These are phyloP conservation scores for Actinernus sp. DNA, from an alignment of 92 coral and sea anemone species.

Conservation along the genomic window DNA sequence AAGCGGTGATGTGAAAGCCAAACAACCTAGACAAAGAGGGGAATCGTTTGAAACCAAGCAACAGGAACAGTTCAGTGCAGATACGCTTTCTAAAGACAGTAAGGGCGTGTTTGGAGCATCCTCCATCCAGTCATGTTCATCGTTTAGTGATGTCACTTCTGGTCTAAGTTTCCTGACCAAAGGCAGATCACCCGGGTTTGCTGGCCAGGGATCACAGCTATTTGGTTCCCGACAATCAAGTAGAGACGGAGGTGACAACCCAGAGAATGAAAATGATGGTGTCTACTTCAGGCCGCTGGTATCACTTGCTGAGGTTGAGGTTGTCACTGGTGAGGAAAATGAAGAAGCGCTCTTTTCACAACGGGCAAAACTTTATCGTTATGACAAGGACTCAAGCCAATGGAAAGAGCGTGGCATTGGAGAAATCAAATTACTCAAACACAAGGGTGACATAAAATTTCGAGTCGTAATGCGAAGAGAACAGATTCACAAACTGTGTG, in stretches of 20 bases:
- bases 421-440: slow-evolving; percentile 62
- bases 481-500: slow-evolving; percentile 76
- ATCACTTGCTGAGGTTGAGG: slow-evolving; percentile 50
- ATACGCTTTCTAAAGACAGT: background rate
- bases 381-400: slow-evolving; percentile 35
- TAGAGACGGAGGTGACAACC: slow-evolving; percentile 23
- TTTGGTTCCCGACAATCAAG: slow-evolving; percentile 18
- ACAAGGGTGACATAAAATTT: slow-evolving; percentile 24
- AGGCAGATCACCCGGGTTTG: slow-evolving; percentile 28
- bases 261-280: slow-evolving; percentile 45
- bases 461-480: slow-evolving; percentile 85
- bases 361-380: slow-evolving; percentile 77
- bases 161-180: slow-evolving; percentile 7
- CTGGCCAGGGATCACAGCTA: slow-evolving; percentile 69
- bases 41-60: background rate
- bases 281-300: slow-evolving; percentile 58
- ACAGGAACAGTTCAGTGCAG: background rate
- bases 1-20: background rate
- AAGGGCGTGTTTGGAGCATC: slow-evolving; percentile 55
- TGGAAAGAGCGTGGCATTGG: slow-evolving; percentile 90
- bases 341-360: slow-evolving; percentile 60
- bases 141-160: slow-evolving; percentile 51
- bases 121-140: slow-evolving; percentile 22
- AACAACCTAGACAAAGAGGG: background rate
- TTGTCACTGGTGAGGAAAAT: slow-evolving; percentile 75